Evolutionary conservation across 2,113 vertebrate genomes (phyloP).

Genomic region (Sterna hirundo): DNA sequence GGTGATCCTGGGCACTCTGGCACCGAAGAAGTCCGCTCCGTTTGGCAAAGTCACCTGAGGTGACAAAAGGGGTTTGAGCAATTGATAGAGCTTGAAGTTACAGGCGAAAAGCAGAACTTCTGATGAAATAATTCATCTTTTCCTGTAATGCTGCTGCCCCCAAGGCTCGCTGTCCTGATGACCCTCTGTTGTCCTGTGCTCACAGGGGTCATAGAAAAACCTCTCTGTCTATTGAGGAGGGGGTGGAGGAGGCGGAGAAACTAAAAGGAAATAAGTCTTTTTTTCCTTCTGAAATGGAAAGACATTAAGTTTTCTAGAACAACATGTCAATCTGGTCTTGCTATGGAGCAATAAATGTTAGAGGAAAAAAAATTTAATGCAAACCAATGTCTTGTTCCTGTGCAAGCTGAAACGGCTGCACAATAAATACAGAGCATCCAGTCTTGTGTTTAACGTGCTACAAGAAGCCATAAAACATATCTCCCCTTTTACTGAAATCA

Average conservation of each 20-base stretch:
- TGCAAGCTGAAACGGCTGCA: neutral
- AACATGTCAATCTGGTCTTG: neutral
- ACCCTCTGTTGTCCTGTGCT: neutral
- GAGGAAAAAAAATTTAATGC: neutral
- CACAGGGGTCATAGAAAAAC: neutral
- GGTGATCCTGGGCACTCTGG: neutral
- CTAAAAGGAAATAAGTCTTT: neutral
- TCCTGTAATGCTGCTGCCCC: neutral
- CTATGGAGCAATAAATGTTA: neutral
- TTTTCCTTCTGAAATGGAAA: neutral
- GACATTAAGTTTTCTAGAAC: neutral
- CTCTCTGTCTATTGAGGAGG: neutral
- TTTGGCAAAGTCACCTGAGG: neutral
- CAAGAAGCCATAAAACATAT: neutral
- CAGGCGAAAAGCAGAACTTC: neutral
- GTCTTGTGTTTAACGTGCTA: neutral
- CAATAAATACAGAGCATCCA: neutral
- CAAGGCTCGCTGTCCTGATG: neutral
- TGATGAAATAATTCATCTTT: neutral
- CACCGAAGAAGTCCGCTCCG: fast-evolving
- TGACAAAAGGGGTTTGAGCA: neutral
- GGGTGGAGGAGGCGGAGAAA: neutral
- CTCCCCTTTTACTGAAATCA: neutral
- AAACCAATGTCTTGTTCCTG: neutral
- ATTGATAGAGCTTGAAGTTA: neutral